Conservation (phyloP, 2,113 vertebrate species). For the Redunca redunca region DNA sequence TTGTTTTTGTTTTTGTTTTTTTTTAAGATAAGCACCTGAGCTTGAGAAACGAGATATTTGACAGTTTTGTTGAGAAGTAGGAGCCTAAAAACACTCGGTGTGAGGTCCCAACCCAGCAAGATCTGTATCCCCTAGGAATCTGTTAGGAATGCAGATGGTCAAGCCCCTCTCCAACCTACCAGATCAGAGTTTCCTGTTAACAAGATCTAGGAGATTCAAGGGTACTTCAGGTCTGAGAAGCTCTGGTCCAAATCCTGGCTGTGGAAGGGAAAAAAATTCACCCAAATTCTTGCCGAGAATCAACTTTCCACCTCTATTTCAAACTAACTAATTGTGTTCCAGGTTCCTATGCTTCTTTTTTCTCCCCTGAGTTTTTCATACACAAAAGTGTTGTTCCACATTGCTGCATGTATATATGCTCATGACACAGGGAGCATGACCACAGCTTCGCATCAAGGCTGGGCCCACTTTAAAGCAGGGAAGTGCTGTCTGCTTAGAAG, state of each 20-base stretch:
- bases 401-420: not conserved
- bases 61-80: not conserved
- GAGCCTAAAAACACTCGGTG: not conserved
- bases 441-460: not conserved
- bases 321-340: not conserved
- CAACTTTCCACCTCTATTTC: not conserved
- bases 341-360: not conserved
- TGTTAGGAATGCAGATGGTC: not conserved
- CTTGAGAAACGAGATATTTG: not conserved
- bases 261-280: not conserved
- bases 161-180: not conserved
- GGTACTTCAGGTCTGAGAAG: not conserved
- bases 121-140: not conserved
- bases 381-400: not conserved
- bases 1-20: not conserved
- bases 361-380: not conserved
- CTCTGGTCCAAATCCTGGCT: not conserved
- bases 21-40: not conserved
- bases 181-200: not conserved
- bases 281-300: not conserved
- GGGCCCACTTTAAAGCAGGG: not conserved
- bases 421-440: not conserved
- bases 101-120: not conserved
- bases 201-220: not conserved
- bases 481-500: not conserved